A percentile compares a stretch with the other conserved stretches of the same genome.
phyloP scores from a whole-genome alignment of 2,797 vertebrate species.

The Hemitrygon akajei region DNA sequence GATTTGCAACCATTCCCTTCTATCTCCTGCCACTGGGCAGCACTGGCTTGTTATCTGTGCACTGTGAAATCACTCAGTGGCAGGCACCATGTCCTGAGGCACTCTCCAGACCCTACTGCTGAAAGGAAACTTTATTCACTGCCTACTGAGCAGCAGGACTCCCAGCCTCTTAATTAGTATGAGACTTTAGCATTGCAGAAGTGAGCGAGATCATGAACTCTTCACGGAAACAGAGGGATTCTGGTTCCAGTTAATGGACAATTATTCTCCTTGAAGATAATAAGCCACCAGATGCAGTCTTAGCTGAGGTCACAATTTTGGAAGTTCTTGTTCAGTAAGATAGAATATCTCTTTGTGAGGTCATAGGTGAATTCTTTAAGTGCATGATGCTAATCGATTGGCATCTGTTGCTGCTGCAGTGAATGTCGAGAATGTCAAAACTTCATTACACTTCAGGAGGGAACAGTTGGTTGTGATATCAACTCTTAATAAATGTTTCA shows the following conservation, averaged over 20 bases:
- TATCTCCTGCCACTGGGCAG: no score
- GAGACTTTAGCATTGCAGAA: conserved; percentile 13
- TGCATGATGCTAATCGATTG: not conserved
- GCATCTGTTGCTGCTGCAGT: not conserved
- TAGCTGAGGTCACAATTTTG: not conserved
- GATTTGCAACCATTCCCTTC: not conserved
- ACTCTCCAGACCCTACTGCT: not conserved
- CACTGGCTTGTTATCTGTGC: not conserved
- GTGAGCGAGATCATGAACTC: not conserved
- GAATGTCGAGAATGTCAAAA: not conserved
- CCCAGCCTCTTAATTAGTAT: conserved; percentile 8
- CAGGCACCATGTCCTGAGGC: not conserved
- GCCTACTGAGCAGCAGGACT: conserved; percentile 1
- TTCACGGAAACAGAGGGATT: not conserved
- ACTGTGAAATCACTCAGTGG: not conserved
- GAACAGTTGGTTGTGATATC: not conserved
- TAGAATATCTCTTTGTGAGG: not conserved
- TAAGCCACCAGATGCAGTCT: conserved; percentile 34
- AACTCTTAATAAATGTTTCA: not conserved
- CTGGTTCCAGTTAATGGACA: conserved; percentile 28
- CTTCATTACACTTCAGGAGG: not conserved
- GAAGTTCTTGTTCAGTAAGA: conserved; percentile 4
- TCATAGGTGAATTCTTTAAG: not conserved
- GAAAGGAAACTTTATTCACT: conserved; percentile 19
- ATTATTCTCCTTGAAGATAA: conserved; percentile 30